Evolutionary conservation across 2,797 vertebrate species (phyloP).

Genomic region (Danio albolineatus): DNA sequence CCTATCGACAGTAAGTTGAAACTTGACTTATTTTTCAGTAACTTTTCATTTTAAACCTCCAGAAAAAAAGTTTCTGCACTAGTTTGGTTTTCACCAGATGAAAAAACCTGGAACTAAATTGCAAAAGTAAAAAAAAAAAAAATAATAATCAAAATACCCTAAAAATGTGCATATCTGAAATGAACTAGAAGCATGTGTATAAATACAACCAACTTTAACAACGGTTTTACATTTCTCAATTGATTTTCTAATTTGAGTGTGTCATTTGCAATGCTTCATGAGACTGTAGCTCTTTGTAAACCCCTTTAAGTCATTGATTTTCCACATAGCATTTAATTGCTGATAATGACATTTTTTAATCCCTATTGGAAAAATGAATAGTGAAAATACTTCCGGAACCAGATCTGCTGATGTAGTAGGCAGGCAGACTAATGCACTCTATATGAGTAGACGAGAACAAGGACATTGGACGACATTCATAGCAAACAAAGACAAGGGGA

Average conservation of each 20-base stretch:
- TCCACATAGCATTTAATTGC: no score
- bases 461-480: conserved; percentile 19
- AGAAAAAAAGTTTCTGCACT: no score
- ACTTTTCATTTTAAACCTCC: no score
- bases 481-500: conserved; percentile 27
- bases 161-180: no score
- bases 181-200: neutral
- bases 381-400: neutral
- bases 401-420: neutral
- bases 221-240: neutral
- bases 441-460: neutral
- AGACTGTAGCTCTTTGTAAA: neutral
- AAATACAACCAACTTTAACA: neutral
- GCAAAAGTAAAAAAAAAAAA: no score
- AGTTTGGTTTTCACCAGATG: no score
- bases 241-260: neutral
- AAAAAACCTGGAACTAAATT: no score
- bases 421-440: neutral
- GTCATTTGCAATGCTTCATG: neutral
- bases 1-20: no score
- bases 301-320: no score
- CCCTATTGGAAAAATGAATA: neutral
- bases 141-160: no score
- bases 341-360: no score
- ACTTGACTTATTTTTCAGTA: no score